Percentiles rank a stretch among this genome's conserved stretches.
Conservation (phyloP, 1,140 invertebrate species). For the Drosophila trapezifrons region DNA sequence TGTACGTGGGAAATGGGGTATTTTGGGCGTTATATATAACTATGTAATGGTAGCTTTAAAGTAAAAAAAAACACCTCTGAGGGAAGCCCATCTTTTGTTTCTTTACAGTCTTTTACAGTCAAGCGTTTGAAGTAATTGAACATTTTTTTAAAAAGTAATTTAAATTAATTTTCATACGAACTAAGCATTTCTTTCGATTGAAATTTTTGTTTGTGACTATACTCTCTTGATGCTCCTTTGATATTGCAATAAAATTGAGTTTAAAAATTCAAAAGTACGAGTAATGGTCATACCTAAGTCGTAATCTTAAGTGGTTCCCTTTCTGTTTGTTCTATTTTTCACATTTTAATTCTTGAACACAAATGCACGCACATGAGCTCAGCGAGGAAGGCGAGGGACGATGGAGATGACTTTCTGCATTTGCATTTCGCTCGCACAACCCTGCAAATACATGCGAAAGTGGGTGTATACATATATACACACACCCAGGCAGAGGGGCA, state of each 20-base stretch:
- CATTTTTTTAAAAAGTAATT: neutral
- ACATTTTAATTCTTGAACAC: conserved; percentile 78
- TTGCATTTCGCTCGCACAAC: conserved; percentile 63
- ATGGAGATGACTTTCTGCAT: conserved; percentile 69
- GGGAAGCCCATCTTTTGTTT: too few relatives aligned
- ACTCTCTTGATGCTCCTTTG: too few relatives aligned
- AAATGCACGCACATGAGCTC: conserved; percentile 63
- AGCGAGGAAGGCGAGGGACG: neutral
- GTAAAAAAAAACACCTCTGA: too few relatives aligned
- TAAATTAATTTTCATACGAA: neutral
- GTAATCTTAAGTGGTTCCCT: neutral
- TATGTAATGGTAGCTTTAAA: too few relatives aligned
- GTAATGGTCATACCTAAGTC: conserved; percentile 6
- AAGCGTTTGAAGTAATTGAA: too few relatives aligned
- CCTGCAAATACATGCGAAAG: conserved; percentile 1
- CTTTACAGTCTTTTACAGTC: too few relatives aligned
- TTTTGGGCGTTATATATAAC: neutral
- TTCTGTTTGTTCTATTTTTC: conserved; percentile 44
- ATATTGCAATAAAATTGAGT: neutral
- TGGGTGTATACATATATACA: conserved; percentile 1
- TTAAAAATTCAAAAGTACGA: neutral
- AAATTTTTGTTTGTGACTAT: neutral
- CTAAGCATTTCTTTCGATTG: neutral
- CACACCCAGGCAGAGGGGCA: conserved; percentile 19
- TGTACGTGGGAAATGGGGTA: conserved; percentile 1